Evolutionary conservation across 2,113 vertebrate species (phyloP).

Genomic region (Piprites chloris): DNA sequence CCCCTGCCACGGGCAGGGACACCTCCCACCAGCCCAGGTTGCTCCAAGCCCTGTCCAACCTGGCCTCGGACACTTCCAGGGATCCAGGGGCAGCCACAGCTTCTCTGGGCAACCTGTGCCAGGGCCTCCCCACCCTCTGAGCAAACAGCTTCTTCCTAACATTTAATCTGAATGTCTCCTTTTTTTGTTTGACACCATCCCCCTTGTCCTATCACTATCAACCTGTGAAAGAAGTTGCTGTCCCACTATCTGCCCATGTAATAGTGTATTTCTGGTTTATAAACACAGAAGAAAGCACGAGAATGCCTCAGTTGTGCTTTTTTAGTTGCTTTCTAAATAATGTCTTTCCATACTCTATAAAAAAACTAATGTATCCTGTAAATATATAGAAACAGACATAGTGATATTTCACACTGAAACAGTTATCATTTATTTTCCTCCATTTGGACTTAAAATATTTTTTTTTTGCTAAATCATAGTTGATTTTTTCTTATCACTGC

Average conservation of each 20-base stretch:
- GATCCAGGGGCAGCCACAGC: not conserved
- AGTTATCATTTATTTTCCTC: not conserved
- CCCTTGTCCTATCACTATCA: not conserved
- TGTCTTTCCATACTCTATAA: not conserved
- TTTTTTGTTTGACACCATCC: not conserved
- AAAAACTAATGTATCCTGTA: not conserved
- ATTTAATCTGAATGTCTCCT: not conserved
- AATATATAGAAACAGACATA: not conserved
- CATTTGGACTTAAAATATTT: not conserved
- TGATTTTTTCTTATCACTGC: not conserved
- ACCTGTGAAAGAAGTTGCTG: not conserved
- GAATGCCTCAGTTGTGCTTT: not conserved
- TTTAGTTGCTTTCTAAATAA: not conserved
- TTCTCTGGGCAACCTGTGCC: not conserved
- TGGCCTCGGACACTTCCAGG: accelerated
- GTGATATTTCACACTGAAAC: not conserved
- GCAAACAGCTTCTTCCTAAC: not conserved
- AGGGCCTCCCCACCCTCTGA: not conserved
- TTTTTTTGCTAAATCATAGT: not conserved
- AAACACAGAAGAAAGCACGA: not conserved
- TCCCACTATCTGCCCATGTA: not conserved
- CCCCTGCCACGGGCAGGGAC: not conserved
- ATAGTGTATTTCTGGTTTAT: not conserved
- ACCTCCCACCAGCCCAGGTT: not conserved
- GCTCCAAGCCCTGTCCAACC: not conserved